Conservation (phyloP, 2,113 vertebrate genomes). For the Lonchura striata region DNA sequence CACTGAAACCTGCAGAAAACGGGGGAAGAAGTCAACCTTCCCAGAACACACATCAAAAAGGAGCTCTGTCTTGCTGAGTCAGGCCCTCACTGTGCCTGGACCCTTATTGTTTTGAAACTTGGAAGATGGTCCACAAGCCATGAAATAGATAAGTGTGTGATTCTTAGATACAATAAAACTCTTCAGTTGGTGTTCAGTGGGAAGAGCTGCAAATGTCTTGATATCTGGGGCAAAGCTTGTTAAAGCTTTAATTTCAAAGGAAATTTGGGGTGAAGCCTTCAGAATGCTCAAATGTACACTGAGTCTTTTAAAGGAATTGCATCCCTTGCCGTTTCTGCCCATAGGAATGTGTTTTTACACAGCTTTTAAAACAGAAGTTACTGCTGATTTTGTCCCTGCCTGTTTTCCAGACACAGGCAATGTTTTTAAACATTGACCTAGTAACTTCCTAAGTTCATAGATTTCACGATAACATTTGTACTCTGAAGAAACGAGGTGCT, state of each 20-base stretch:
- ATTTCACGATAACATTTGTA: background rate
- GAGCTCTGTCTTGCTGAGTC: slow-evolving; percentile 18
- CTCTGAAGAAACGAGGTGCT: background rate
- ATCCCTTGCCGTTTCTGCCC: background rate
- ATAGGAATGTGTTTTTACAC: background rate
- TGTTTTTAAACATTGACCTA: background rate
- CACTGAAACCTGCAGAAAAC: slow-evolving; percentile 14
- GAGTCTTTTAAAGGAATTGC: background rate
- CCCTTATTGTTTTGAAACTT: slow-evolving; percentile 19
- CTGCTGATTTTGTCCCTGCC: background rate
- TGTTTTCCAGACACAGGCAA: background rate
- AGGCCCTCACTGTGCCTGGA: background rate
- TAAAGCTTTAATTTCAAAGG: background rate
- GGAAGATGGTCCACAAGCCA: background rate
- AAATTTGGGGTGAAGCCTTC: background rate
- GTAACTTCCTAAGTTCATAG: background rate
- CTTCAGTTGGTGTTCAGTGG: background rate
- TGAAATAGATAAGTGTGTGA: background rate
- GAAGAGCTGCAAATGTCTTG: background rate
- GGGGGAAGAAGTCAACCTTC: background rate
- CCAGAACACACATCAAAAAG: background rate
- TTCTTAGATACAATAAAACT: background rate
- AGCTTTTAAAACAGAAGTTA: background rate
- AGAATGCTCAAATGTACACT: rapidly evolving
- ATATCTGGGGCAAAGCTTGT: background rate